Evolutionary conservation across 1,140 invertebrate genomes (phyloP).

Genomic region (Camponotus pennsylvanicus): DNA sequence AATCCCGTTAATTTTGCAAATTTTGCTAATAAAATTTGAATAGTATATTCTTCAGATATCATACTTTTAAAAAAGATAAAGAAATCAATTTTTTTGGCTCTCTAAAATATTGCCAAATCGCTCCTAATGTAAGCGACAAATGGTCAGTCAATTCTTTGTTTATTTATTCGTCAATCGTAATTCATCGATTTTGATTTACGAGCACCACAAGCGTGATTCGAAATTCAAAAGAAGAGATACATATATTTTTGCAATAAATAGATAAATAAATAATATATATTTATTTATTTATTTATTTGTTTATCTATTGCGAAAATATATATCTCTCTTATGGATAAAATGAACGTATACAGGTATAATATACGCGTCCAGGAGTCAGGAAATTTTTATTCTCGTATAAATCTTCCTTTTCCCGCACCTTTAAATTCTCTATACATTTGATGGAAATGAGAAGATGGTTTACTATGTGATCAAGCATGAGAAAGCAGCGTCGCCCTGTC

Average conservation of each 20-base stretch:
- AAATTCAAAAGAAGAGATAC: not conserved
- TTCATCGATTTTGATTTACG: constrained; percentile 42
- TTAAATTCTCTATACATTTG: not conserved
- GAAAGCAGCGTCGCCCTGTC: constrained; percentile 15
- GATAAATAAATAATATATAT: too few relatives aligned
- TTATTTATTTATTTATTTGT: too few relatives aligned
- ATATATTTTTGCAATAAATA: too few relatives aligned
- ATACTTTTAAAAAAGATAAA: too few relatives aligned
- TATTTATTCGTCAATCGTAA: constrained; percentile 21
- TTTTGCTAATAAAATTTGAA: too few relatives aligned
- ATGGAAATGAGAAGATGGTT: not conserved
- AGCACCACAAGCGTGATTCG: constrained; percentile 3
- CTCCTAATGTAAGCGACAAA: not conserved
- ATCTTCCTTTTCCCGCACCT: not conserved
- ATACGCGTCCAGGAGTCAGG: too few relatives aligned
- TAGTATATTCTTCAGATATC: too few relatives aligned
- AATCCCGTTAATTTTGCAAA: too few relatives aligned
- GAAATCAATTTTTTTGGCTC: too few relatives aligned
- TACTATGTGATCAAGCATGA: not conserved
- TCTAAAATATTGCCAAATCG: not conserved
- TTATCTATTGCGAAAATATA: too few relatives aligned
- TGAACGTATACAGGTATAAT: too few relatives aligned
- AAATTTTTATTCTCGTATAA: not conserved
- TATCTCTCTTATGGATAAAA: too few relatives aligned
- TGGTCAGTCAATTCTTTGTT: not conserved